These are phyloP conservation scores for Pavo muticus DNA, from an alignment of 2,113 vertebrate genomes.

Conservation along the genomic window DNA sequence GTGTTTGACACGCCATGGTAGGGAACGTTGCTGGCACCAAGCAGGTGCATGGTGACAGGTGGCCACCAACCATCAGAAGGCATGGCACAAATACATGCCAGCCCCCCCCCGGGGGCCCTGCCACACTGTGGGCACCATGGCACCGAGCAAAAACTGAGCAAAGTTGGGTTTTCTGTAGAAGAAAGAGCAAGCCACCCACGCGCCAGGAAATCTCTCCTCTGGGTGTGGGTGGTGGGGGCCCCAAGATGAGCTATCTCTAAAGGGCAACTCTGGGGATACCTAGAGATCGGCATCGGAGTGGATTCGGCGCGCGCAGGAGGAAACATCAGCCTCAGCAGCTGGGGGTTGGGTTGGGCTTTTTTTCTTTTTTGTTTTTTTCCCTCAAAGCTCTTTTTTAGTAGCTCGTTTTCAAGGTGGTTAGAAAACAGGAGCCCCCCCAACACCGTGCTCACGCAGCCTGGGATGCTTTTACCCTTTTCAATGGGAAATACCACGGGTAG, in stretches of 20 bases:
- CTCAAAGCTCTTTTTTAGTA: neutral
- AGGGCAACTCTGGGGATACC: slow-evolving; percentile 85
- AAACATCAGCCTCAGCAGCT: neutral
- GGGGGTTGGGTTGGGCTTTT: neutral
- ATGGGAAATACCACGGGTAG: neutral
- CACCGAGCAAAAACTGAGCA: slow-evolving; percentile 2
- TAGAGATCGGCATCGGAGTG: slow-evolving; percentile 59
- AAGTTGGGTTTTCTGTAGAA: slow-evolving; percentile 68
- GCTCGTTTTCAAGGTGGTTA: neutral
- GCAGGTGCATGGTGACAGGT: rapidly evolving
- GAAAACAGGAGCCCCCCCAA: neutral
- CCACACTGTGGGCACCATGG: rapidly evolving
- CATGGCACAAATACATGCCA: neutral
- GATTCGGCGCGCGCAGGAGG: slow-evolving; percentile 31
- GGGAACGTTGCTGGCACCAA: neutral
- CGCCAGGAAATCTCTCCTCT: slow-evolving; percentile 81
- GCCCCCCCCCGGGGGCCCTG: neutral
- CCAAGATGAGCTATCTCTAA: slow-evolving; percentile 79
- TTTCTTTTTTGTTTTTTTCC: neutral
- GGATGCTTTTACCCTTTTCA: neutral
- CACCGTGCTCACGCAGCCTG: rapidly evolving
- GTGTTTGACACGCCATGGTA: rapidly evolving
- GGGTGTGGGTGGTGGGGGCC: slow-evolving; percentile 77
- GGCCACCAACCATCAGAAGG: neutral
- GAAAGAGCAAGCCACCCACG: slow-evolving; percentile 76